Evolutionary conservation across 1,140 invertebrate species (phyloP), one percentile per base, ranked within the genome.

Genomic region (Heliconius hermathena): DNA sequence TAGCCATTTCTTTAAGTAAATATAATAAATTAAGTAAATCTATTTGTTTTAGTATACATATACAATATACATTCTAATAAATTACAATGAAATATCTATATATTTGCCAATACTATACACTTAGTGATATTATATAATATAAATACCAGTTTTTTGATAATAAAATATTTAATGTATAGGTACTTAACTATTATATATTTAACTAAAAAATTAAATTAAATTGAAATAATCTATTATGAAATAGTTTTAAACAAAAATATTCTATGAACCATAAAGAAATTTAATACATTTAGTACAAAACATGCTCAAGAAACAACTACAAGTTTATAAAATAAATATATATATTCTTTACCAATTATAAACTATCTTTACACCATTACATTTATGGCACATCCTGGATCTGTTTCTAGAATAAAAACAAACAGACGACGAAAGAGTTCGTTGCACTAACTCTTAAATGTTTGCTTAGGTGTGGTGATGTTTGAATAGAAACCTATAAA

Each of bases 381-480:
- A 82, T 85, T 90, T 88, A 89, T 82, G 79, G 85, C 78, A 82
- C 78, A 86, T 84, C 81, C 85, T 81, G 84, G 82, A 87, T 79
- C 83, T 79, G 81, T 87, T 85, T 73, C 72, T 77, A 77, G 79
- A 84, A 82, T 82, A 82, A 87, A 89, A 87, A 90, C 85, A 87
- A 88, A 89, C 81, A 81, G 78, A 73, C 72, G 71, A 78, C 82
- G 71, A 70, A 80, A 83, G 75, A 84, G 87, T 89, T 86, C 87
- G 74, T 88, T 89, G 85, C 82, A 84, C 87, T 83, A 83, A 36
- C 75, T 79, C 49, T 77, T 78, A 71, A 81, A 75, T 89, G 84
- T 90, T 91, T 87, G 84, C 83, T 88, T 90, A 90, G 85, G 84
- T 88, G 85, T 84, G 57, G 81, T 85, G 79, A 84, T 88, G 87